These are phyloP conservation scores for Callinectes sapidus DNA, from an alignment of 2,888 invertebrate species.

Conservation along the genomic window DNA sequence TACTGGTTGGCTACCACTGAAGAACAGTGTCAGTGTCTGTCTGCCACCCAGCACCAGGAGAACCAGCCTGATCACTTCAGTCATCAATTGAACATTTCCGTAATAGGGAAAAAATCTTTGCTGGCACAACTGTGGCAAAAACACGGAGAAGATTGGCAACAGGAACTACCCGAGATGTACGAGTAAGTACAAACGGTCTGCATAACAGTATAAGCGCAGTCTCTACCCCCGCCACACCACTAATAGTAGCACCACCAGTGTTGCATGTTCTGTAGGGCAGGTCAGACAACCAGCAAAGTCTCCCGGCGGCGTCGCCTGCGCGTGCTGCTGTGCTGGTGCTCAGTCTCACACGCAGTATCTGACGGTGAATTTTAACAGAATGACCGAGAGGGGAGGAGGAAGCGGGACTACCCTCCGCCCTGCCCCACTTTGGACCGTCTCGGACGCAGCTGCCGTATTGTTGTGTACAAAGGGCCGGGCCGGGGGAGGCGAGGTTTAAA, in stretches of 20 bases:
- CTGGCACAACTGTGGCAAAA: not conserved
- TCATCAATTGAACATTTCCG: not conserved
- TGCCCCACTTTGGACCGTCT: slow-evolving; percentile 50
- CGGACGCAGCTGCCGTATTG: slow-evolving; percentile 65
- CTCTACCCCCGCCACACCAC: not conserved
- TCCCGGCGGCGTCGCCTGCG: slow-evolving; percentile 21
- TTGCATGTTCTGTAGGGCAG: slow-evolving; percentile 9
- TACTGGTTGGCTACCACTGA: not conserved
- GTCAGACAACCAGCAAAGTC: not conserved
- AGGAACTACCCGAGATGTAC: not conserved
- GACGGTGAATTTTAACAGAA: slow-evolving; percentile 51
- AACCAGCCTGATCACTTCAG: not conserved
- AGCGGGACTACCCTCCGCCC: slow-evolving; percentile 41
- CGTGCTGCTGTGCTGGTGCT: slow-evolving; percentile 36
- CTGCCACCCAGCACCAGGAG: not conserved
- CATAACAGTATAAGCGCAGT: not conserved
- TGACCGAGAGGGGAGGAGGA: slow-evolving; percentile 39
- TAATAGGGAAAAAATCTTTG: not conserved
- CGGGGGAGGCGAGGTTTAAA: slow-evolving; percentile 66
- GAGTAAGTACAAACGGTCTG: not conserved
- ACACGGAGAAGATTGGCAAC: not conserved
- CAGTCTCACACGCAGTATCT: slow-evolving; percentile 45
- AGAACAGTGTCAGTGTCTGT: not conserved
- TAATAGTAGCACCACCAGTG: not conserved
- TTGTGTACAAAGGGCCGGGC: slow-evolving; percentile 63